Evolutionary conservation across 2,797 vertebrate genomes (phyloP).

Genomic region (Malurus splendens): DNA sequence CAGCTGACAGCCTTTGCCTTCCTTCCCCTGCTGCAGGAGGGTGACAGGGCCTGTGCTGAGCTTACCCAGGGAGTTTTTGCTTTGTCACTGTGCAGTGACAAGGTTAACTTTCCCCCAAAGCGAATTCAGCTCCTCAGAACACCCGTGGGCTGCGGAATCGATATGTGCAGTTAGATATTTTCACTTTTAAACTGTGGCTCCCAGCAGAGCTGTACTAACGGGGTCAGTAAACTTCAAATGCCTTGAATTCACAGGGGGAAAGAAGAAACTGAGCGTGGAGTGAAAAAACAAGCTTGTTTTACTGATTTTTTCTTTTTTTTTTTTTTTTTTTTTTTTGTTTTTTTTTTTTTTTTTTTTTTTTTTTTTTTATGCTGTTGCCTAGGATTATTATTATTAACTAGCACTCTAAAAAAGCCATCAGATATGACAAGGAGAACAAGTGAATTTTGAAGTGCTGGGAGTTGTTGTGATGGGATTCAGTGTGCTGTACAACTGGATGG

Average conservation of each 20-base stretch:
- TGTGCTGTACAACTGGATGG: neutral
- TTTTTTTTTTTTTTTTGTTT: neutral
- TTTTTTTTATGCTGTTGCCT: neutral
- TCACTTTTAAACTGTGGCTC: slow-evolving; percentile 18
- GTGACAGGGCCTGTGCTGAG: neutral
- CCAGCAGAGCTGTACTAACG: neutral
- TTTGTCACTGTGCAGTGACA: slow-evolving; percentile 1
- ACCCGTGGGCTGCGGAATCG: neutral
- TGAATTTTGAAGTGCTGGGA: neutral
- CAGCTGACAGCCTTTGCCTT: neutral
- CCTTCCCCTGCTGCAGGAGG: neutral
- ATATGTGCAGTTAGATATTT: slow-evolving; percentile 2
- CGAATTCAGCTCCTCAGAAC: neutral
- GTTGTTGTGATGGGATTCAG: neutral
- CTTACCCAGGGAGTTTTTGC: neutral
- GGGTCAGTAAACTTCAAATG: neutral
- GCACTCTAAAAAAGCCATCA: neutral
- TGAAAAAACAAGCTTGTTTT: neutral
- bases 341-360: too few species aligned
- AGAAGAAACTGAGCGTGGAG: neutral
- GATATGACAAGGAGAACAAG: neutral
- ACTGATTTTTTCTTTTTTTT: too few species aligned
- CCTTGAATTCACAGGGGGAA: neutral
- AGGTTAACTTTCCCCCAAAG: neutral
- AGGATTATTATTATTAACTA: neutral